These are phyloP conservation scores for Drosophila novamexicana DNA, from an alignment of 1,140 invertebrate genomes.

Conservation along the genomic window DNA sequence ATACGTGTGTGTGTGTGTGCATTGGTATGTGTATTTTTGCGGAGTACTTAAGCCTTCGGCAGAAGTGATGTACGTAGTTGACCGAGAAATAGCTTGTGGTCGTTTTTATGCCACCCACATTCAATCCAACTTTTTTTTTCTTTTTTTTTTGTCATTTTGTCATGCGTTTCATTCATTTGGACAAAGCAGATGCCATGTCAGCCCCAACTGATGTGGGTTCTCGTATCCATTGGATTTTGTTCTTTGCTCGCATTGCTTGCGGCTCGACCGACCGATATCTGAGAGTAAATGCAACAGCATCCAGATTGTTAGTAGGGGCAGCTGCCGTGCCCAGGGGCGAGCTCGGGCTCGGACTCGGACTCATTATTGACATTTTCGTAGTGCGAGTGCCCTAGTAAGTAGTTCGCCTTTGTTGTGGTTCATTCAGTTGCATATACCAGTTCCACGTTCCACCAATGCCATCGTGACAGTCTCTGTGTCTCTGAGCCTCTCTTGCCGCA, in stretches of 20 bases:
- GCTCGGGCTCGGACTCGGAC: not conserved
- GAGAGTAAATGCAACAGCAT: constrained; percentile 66
- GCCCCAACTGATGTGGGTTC: constrained; percentile 39
- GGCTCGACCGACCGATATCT: constrained; percentile 34
- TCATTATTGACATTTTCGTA: constrained; percentile 33
- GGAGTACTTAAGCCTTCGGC: not conserved
- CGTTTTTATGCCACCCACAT: constrained; percentile 8
- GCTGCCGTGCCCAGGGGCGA: not conserved
- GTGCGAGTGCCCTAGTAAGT: constrained; percentile 47
- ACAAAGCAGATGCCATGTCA: constrained; percentile 70
- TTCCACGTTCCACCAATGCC: constrained; percentile 27
- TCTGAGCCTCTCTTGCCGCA: constrained; percentile 18
- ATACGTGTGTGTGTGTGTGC: constrained; percentile 4
- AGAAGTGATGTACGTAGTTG: constrained; percentile 32
- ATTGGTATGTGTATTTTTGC: constrained; percentile 38
- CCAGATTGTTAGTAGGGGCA: constrained; percentile 25
- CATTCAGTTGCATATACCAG: constrained; percentile 59
- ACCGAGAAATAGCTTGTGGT: constrained; percentile 61
- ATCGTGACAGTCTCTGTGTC: constrained; percentile 21
- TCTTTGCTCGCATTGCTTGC: constrained; percentile 55
- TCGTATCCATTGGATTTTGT: constrained; percentile 47
- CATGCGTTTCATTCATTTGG: constrained; percentile 61
- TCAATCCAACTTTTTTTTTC: constrained; percentile 48
- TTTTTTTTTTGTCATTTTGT: constrained; percentile 34
- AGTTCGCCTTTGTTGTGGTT: constrained; percentile 70